Evolutionary conservation across 2,888 invertebrate species (phyloP), one percentile per base, ranked within the genome.

Genomic region (Morpho helenor): DNA sequence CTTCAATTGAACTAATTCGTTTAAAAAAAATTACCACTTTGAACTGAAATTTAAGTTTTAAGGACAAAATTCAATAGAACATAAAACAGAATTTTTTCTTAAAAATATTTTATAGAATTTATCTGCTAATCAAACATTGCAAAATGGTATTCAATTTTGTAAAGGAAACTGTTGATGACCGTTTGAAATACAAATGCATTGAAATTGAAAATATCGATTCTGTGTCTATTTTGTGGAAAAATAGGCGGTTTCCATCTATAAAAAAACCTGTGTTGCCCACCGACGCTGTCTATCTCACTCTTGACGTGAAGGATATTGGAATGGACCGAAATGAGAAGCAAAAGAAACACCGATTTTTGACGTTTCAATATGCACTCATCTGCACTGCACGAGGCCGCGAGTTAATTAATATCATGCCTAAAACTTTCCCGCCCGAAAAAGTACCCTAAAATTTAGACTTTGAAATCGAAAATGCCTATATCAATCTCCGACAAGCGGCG

Each of bases 281-380:
- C 77, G 76, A 72, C 64, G 70, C 78, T 74, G 83, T 78, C 84
- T 75, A 70, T 83, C 80, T 79, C 79, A 59, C 75, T 73, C 79
- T 74, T 84, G 87, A 88, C 88, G 80, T 75, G 77, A 70, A 84
- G 82, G 83, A 87, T 87, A 84, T 87, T 85, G 87, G 79, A 82
- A 80, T 75, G 74, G 77, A 75, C 80, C 81, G 75, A 84, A 89
- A 89, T 87, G 81, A 86, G 81, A 85, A 81, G 81, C 75, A 88
- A 88, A 89, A 89, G 87, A 86, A 88, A 86, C 78, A 77, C 75
- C 74, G 77, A 80, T 80, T 83, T 84, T 82, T 86, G 89, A 89
- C 88, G 72, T 87, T 87, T 82, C 89, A 86, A 88, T 88, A 88
- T 88, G 85, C 87, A 88, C 87, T 88, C 87, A 83, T 80, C 84